Base-by-base conservation (phyloP, 1,140 invertebrate species). In the Pinna nobilis region DNA sequence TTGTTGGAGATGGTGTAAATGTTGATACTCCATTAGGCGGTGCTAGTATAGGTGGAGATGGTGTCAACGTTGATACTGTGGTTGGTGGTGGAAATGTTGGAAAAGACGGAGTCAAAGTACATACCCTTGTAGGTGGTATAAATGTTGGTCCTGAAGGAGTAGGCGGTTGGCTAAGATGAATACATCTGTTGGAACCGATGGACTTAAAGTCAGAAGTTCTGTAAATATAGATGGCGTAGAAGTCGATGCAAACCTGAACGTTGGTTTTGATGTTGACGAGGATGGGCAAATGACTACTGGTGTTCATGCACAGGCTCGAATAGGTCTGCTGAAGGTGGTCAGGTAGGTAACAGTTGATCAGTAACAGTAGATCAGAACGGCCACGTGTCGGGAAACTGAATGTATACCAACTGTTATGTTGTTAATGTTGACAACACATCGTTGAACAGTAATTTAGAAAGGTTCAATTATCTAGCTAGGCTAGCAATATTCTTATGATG, bases 231-330 rank as follows among this genome's bases (percentile, higher is more conserved):
- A 32, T 25, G 55, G 41, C 50, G 55, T 50, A 15, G 47, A 50
- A 13, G 44, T 70, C n/a, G 67, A 57, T 2, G 67, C 55, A 50
- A 39, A 70, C 13, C 3, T 70, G 3, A 51, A 61, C 51, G 67
- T 70, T 15, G 35, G 41, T 15, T 55, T 70, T 11, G 44, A 70
- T 28, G 67, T 70, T 4, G 67, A 60, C 32, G n/a, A 28, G 11
- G 61, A 37, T 70, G 67, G 67, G 18, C 33, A 70, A 11, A 44
- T 70, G 9, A 49, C 18, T 32, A 61, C 55, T 50, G 57, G 67
- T 15, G 39, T 50, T 25, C 33, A 51, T 37, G 67, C 30, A 28
- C 33, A 61, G 18, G 67, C 47, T 28, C 37, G 53, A 25, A 23
- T 70, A 6, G 28, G 53, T 25, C 15, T 49, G 3, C 47, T 30